These are phyloP conservation scores for Dromaius novaehollandiae DNA, from an alignment of 2,113 vertebrate species.

Conservation along the genomic window DNA sequence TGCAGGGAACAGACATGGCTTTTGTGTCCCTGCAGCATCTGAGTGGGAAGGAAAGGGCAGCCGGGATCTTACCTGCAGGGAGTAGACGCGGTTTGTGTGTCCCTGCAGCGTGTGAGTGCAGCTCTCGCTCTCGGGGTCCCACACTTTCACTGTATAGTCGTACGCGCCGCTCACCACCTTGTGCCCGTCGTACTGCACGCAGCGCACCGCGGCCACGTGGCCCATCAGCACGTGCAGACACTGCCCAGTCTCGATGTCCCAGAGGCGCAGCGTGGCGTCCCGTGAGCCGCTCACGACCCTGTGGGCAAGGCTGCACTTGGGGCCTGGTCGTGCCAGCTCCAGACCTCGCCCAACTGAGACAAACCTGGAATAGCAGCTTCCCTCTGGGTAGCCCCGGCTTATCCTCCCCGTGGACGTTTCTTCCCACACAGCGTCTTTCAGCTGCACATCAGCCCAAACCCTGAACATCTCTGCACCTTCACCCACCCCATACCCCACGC, in stretches of 20 bases:
- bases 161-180: slow-evolving; percentile 72
- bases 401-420: too few relatives aligned
- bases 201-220: slow-evolving; percentile 71
- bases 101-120: slow-evolving; percentile 73
- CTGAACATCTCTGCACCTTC: neutral
- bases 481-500: neutral
- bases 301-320: neutral
- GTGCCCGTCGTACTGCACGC: slow-evolving; percentile 65
- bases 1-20: too few relatives aligned
- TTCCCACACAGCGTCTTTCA: neutral
- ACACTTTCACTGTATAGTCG: slow-evolving; percentile 73
- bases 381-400: neutral
- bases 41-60: accelerated
- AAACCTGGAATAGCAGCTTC: neutral
- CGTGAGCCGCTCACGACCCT: slow-evolving; percentile 74
- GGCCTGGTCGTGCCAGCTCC: accelerated
- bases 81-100: slow-evolving; percentile 73
- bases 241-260: slow-evolving; percentile 72
- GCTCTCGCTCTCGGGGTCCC: slow-evolving; percentile 73
- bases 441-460: neutral
- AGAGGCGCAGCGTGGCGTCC: slow-evolving; percentile 66
- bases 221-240: slow-evolving; percentile 72
- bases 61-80: slow-evolving; percentile 37
- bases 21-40: accelerated
- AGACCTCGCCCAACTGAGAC: accelerated